Evolutionary conservation across 2,888 invertebrate species (phyloP).

Genomic region (Lithodes maja): DNA sequence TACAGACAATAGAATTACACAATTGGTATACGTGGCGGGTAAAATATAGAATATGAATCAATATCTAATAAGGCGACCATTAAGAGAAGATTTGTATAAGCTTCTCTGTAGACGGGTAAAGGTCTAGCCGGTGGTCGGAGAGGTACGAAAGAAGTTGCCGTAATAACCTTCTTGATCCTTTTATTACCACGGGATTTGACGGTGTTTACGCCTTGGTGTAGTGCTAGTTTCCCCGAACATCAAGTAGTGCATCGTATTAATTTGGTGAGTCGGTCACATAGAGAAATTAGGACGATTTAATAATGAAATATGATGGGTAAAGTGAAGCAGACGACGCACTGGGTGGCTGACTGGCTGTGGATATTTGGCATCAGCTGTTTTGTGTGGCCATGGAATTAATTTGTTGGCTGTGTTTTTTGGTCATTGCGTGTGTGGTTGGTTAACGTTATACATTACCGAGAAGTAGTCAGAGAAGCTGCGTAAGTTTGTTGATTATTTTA

Average conservation of each 20-base stretch:
- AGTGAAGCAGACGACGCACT: not conserved
- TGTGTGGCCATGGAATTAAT: not conserved
- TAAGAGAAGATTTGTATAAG: too few relatives aligned
- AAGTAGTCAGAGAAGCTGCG: too few relatives aligned
- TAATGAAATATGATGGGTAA: not conserved
- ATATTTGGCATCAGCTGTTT: not conserved
- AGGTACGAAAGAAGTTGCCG: not conserved
- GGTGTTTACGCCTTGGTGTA: not conserved
- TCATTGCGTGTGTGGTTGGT: too few relatives aligned
- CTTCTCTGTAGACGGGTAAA: not conserved
- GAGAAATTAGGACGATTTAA: not conserved
- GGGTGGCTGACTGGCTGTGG: not conserved
- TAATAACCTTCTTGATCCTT: not conserved
- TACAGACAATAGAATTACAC: too few relatives aligned
- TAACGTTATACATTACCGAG: too few relatives aligned
- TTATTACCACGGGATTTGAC: not conserved
- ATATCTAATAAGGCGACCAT: too few relatives aligned
- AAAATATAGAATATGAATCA: too few relatives aligned
- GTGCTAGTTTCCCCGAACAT: not conserved
- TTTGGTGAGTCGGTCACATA: not conserved
- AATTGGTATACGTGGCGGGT: too few relatives aligned
- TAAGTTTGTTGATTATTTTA: too few relatives aligned
- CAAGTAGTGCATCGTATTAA: not conserved
- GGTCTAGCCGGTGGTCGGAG: conserved; percentile 2
- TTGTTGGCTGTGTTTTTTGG: too few relatives aligned